Percentiles rank a stretch among this genome's conserved stretches.
Conservation (phyloP, 1,140 invertebrate genomes). For the Phthorimaea operculella region DNA sequence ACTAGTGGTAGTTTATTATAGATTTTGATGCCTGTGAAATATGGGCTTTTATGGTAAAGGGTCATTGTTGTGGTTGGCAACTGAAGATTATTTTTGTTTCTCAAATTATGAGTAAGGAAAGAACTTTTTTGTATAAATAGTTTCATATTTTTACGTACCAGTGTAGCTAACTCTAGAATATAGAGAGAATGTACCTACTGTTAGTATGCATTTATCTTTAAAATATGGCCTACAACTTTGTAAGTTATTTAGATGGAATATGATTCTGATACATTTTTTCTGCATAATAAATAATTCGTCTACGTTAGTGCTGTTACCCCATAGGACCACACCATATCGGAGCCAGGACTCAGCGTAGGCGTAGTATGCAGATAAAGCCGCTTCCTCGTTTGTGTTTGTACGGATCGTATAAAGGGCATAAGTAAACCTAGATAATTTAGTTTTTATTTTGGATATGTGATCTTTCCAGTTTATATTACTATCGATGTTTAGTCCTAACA, state of each 20-base stretch:
- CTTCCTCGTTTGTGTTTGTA: not conserved
- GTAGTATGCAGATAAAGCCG: not conserved
- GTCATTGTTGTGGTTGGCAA: no score
- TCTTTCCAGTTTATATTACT: not conserved
- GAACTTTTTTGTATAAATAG: not conserved
- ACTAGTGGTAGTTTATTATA: no score
- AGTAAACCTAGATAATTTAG: not conserved
- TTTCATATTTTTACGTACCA: not conserved
- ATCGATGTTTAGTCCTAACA: not conserved
- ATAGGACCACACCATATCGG: not conserved
- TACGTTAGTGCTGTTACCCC: not conserved
- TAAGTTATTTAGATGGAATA: not conserved
- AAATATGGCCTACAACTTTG: not conserved
- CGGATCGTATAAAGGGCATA: not conserved
- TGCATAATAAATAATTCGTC: not conserved
- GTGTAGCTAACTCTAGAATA: not conserved
- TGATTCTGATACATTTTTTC: conserved; percentile 1
- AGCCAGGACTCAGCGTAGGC: not conserved
- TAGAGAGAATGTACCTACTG: not conserved
- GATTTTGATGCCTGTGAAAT: no score
- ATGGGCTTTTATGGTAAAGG: no score
- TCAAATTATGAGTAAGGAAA: no score
- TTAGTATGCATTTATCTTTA: not conserved
- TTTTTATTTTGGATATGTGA: not conserved
- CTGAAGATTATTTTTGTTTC: no score